Evolutionary conservation across 2,113 vertebrate genomes (phyloP).

Genomic region (Trinectes maculatus): DNA sequence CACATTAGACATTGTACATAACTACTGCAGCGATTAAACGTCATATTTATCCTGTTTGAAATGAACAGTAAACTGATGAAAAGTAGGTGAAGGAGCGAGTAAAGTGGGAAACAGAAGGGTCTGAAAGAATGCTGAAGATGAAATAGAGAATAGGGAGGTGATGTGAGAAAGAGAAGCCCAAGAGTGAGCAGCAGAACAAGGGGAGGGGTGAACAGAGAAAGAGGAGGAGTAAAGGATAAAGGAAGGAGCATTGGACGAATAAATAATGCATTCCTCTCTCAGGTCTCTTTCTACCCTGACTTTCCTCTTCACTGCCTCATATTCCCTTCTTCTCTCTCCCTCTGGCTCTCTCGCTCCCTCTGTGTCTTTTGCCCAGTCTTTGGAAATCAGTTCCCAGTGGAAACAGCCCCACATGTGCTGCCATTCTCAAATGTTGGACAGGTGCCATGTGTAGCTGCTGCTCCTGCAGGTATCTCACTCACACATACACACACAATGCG

Average conservation of each 20-base stretch:
- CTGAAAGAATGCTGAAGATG: slow-evolving; percentile 51
- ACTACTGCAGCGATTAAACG: background rate
- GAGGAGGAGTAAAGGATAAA: slow-evolving; percentile 76
- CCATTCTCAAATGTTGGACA: slow-evolving; percentile 48
- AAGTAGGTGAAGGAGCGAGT: slow-evolving; percentile 1
- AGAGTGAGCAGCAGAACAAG: slow-evolving; percentile 55
- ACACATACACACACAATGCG: slow-evolving; percentile 6
- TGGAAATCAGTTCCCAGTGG: slow-evolving; percentile 46
- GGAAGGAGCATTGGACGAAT: slow-evolving; percentile 43
- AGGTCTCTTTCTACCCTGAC: slow-evolving; percentile 38
- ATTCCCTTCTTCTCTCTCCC: slow-evolving; percentile 11
- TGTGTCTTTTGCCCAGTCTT: slow-evolving; percentile 12
- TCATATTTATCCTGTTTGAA: background rate
- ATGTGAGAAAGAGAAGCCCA: background rate
- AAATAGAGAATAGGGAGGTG: slow-evolving; percentile 70
- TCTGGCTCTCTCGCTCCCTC: slow-evolving; percentile 3
- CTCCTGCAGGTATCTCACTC: slow-evolving; percentile 1
- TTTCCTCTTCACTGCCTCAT: slow-evolving; percentile 29
- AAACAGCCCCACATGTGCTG: slow-evolving; percentile 27
- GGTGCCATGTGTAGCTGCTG: slow-evolving; percentile 25
- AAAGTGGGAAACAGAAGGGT: slow-evolving; percentile 30
- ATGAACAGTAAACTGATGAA: slow-evolving; percentile 1
- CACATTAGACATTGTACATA: background rate
- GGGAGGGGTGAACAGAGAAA: slow-evolving; percentile 36
- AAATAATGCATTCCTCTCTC: slow-evolving; percentile 70